Evolutionary conservation across 2,888 invertebrate genomes (phyloP), one percentile per base, ranked within the genome.

Genomic region (Phyto melanocephala): DNA sequence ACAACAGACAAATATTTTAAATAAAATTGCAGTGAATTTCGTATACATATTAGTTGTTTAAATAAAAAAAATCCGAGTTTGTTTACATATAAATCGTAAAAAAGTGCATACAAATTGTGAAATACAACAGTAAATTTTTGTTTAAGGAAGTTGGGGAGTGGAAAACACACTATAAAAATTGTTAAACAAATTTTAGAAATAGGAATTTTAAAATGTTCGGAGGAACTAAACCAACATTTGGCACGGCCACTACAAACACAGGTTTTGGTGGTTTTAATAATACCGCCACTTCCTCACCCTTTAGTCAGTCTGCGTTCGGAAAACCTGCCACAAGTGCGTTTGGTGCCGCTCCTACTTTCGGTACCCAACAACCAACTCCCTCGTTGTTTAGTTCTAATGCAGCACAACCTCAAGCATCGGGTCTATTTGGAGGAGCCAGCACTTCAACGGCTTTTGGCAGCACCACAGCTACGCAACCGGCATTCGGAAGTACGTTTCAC

Each of bases 341-440:
- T 79, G 95, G 95, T 35, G 93, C 93, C 2, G 92, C 95, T 5
- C 93, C 95, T 0, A 93, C 95, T 0, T 96, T 96, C 90, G 96
- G 96, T 0, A 85, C 87, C 1, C 91, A 88, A 76, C 90, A 88
- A 75, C 89, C 91, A 56, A 90, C 92, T 37, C 86, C 87, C 0
- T 92, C 93, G 13, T 89, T 94, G 71, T 95, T 95, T 89, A 93
- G 93, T 56, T 90, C 92, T 8, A 90, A 92, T 42, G 91, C 93
- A 15, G 90, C 92, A 54, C 92, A 93, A 77, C 90, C 92, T 33
- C 87, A 90, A 50, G 84, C 86, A 2, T 79, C 88, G 4, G 89
- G 89, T 2, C 75, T 90, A 4, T 90, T 90, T 82, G 95, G 95
- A 5, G 94, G 95, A 1, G 92, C 93, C 0, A 91, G 93, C 0